Percentiles rank a stretch among this genome's conserved stretches.
Conservation (phyloP, 2,113 vertebrate species). For the Nesogale talazaci region DNA sequence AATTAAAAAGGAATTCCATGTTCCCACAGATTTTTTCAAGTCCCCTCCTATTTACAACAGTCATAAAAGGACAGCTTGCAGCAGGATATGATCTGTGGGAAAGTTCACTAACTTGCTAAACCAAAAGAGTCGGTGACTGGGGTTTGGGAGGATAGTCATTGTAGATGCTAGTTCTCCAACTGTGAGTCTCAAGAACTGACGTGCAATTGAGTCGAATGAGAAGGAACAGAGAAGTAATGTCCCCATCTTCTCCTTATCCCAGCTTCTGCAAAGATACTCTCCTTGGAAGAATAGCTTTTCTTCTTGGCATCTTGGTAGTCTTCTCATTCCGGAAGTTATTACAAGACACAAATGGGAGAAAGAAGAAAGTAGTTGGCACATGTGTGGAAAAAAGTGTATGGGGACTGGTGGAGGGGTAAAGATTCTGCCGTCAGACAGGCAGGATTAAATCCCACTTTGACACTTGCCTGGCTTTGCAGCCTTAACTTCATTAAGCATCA, state of each 20-base stretch:
- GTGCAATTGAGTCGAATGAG: background rate
- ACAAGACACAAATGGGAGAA: background rate
- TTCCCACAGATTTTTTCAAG: too few relatives aligned
- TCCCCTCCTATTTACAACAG: background rate
- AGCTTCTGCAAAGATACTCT: background rate
- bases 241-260: background rate
- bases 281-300: background rate
- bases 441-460: background rate
- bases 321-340: slow-evolving; percentile 1
- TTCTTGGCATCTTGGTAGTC: background rate
- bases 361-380: background rate
- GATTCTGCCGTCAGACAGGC: background rate
- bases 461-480: background rate
- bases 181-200: background rate
- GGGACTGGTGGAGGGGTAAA: background rate
- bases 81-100: background rate
- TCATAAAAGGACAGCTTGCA: background rate
- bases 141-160: background rate
- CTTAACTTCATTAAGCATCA: background rate
- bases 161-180: background rate
- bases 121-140: background rate
- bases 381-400: background rate
- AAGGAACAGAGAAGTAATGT: background rate
- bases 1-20: too few relatives aligned
- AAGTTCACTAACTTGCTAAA: slow-evolving; percentile 27